Base-by-base conservation (phyloP, 2,113 vertebrate genomes). In the Toxotes jaculatrix region DNA sequence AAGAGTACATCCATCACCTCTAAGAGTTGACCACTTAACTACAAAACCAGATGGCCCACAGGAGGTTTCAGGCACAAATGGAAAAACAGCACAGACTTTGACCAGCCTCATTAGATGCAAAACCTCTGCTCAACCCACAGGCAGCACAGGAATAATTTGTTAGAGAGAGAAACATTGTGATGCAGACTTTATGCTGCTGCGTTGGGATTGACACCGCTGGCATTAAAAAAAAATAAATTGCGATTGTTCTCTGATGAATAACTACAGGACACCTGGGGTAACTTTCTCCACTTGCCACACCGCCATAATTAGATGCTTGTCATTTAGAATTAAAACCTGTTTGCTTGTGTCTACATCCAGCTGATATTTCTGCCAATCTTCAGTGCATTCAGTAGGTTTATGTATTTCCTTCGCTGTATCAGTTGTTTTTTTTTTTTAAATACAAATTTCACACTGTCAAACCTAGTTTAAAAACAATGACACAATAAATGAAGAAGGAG, bases 101-200 rank as follows among this genome's bases (percentile, higher is more conserved):
- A 75, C 66, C 53, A 49, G n/a, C 11, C 32, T 88, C 74, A 85
- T 88, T 80, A 83, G 64, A 88, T 56, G 27, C 63, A 67, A 57
- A 76, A 73, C 31, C 53, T 79, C 62, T 17, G 31, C 45, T 80
- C 51, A 59, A 69, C 16, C 85, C 73, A 84, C 65, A 76, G 66
- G 63, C 71, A 65, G 56, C 21, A 14, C 53, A 77, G 60, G 64
- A 76, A 85, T 70, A 17, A 84, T 84, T 82, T 63, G 63, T 77
- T 73, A 57, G 31, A 1, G 31, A 77, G 60, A 45, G 59, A 63
- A 74, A 76, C 6, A 2, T 13, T 60, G 34, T 79, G 36, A 69
- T 45, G 57, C 63, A 61, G 55, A 65, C 17, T 74, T 57, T 47
- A 62, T 7, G 0, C 38, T 60, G 34, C 2, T 12, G 45, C 53